A percentile compares a stretch with the other conserved stretches of the same genome.
These are phyloP conservation scores for Trichomycterus rosablanca DNA, from an alignment of 2,113 vertebrate genomes.

Conservation along the genomic window DNA sequence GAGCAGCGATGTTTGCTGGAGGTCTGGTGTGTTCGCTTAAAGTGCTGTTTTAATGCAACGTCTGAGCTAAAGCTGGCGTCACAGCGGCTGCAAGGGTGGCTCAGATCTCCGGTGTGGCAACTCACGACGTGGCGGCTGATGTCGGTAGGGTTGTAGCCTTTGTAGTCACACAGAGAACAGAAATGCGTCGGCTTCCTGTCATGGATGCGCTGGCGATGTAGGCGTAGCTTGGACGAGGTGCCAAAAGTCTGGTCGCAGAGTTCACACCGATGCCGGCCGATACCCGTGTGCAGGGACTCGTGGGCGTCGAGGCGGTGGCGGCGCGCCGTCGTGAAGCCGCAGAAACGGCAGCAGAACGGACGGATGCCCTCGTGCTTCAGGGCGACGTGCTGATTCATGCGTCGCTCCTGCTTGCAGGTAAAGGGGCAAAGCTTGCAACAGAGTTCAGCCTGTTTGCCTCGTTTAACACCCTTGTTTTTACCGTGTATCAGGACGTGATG, in stretches of 20 bases:
- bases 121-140: constrained; percentile 81
- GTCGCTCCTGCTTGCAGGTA: constrained; percentile 80
- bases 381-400: constrained; percentile 75
- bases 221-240: constrained; percentile 82
- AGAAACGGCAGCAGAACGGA: constrained; percentile 77
- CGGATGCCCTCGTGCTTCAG: constrained; percentile 80
- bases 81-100: constrained; percentile 74
- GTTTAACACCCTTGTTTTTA: constrained; percentile 41
- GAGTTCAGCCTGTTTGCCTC: constrained; percentile 52
- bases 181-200: constrained; percentile 84
- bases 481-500: constrained; percentile 67
- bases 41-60: constrained; percentile 84
- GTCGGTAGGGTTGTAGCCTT: constrained; percentile 81
- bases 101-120: constrained; percentile 78
- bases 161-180: constrained; percentile 84
- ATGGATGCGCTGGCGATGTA: constrained; percentile 83
- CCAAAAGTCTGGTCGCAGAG: constrained; percentile 83
- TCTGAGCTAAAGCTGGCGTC: constrained; percentile 83
- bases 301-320: constrained; percentile 87
- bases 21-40: constrained; percentile 73
- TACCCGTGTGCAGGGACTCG: constrained; percentile 83
- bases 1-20: constrained; percentile 61
- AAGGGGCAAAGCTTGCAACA: constrained; percentile 69
- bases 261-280: constrained; percentile 79
- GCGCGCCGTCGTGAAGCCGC: constrained; percentile 81